A percentile compares a stretch with the other conserved stretches of the same genome.
phyloP scores from a whole-genome alignment of 1,140 invertebrate species.

The Bathynomus jamesi region DNA sequence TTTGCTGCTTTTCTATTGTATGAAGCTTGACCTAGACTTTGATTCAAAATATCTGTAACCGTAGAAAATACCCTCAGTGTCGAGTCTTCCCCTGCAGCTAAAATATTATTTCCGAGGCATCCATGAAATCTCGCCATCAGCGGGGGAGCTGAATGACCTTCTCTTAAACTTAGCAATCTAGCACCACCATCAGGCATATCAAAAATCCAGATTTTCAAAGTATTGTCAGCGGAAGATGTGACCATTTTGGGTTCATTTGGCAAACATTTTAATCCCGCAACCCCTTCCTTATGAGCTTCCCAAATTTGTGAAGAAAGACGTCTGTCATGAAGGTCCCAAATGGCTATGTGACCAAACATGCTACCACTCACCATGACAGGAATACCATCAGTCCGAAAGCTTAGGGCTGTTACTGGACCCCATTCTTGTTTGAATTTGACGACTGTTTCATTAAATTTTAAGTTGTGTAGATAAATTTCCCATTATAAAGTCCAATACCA shows the following conservation, averaged over 20 bases:
- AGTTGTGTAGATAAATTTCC: conserved; percentile 81
- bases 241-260: conserved; percentile 80
- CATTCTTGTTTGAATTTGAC: conserved; percentile 86
- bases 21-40: conserved; percentile 75
- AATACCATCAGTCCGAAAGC: conserved; percentile 78
- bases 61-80: conserved; percentile 81
- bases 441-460: conserved; percentile 74
- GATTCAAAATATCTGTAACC: conserved; percentile 80
- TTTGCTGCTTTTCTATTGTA: conserved; percentile 72
- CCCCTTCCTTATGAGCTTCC: conserved; percentile 62
- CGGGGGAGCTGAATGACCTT: conserved; percentile 78
- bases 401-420: conserved; percentile 73
- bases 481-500: conserved; percentile 72
- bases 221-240: conserved; percentile 87
- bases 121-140: conserved; percentile 77
- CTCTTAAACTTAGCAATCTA: conserved; percentile 66
- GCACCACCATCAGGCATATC: conserved; percentile 83
- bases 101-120: conserved; percentile 63
- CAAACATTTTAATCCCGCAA: conserved; percentile 73
- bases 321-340: conserved; percentile 88
- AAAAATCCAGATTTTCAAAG: conserved; percentile 94
- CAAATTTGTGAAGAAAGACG: conserved; percentile 64
- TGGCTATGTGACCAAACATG: conserved; percentile 63
- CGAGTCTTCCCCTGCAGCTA: conserved; percentile 79
- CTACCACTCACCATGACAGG: conserved; percentile 80